These are phyloP conservation scores for Nomada goodeniana DNA, from an alignment of 2,888 invertebrate species.

Conservation along the genomic window DNA sequence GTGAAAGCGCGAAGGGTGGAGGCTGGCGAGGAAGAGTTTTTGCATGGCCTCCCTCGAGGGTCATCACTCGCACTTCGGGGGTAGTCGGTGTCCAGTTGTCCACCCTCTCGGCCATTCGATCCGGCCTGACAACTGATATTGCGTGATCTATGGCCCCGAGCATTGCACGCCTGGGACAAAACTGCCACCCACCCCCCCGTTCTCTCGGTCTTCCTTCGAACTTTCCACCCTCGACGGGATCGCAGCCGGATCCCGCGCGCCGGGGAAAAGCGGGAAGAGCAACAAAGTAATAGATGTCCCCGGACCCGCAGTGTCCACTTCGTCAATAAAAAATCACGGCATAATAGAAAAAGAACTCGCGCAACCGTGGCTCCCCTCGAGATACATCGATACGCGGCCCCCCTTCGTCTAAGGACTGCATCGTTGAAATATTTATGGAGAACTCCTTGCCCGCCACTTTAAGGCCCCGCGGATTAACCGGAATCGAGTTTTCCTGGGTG, in stretches of 20 bases:
- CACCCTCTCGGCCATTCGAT: conserved; percentile 73
- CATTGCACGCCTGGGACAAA: conserved; percentile 84
- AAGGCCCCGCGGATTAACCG: conserved; percentile 51
- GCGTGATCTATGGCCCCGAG: conserved; percentile 83
- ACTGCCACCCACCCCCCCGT: conserved; percentile 75
- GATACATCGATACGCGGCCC: conserved; percentile 38
- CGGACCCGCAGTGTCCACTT: conserved; percentile 80
- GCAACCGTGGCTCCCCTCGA: conserved; percentile 61
- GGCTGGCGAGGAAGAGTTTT: conserved; percentile 71
- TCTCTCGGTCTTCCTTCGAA: conserved; percentile 60
- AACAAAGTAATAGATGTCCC: conserved; percentile 84
- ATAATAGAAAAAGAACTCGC: conserved; percentile 80
- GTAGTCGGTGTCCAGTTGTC: conserved; percentile 78
- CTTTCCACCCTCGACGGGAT: conserved; percentile 68
- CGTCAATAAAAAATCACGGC: conserved; percentile 84
- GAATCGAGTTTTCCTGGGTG: conserved; percentile 35
- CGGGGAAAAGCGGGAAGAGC: conserved; percentile 62
- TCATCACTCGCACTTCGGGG: conserved; percentile 84
- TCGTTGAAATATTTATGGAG: conserved; percentile 82
- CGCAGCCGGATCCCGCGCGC: not conserved
- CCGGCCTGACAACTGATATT: conserved; percentile 83
- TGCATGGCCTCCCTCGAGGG: conserved; percentile 82
- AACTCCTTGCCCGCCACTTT: conserved; percentile 34
- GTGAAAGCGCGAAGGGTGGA: conserved; percentile 57
- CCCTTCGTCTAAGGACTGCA: conserved; percentile 51